Evolutionary conservation across 2,797 vertebrate species (phyloP).

Genomic region (Cyprinodon diabolis): DNA sequence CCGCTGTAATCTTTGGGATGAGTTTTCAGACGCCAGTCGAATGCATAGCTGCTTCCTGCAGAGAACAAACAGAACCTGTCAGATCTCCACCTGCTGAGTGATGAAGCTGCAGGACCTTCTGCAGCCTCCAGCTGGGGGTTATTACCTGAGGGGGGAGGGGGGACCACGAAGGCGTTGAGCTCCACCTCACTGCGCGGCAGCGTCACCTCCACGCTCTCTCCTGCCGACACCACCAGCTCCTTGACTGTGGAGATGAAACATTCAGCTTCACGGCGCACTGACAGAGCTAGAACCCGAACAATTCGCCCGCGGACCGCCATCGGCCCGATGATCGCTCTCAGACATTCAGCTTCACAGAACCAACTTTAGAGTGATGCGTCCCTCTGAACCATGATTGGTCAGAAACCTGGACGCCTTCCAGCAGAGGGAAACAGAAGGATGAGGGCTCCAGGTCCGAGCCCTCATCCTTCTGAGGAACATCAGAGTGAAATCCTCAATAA

Average conservation of each 20-base stretch:
- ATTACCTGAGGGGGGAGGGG: slow-evolving; percentile 81
- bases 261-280: not conserved
- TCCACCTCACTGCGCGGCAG: slow-evolving; percentile 90
- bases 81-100: not conserved
- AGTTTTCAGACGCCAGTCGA: slow-evolving; percentile 93
- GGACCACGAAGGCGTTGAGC: slow-evolving; percentile 93
- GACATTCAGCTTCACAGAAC: too few relatives aligned
- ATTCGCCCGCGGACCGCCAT: too few relatives aligned
- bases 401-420: too few relatives aligned
- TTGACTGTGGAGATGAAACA: slow-evolving; percentile 70
- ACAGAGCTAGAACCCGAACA: not conserved
- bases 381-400: too few relatives aligned
- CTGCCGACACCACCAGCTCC: slow-evolving; percentile 95
- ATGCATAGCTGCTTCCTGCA: slow-evolving; percentile 87
- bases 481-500: too few relatives aligned
- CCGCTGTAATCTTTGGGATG: slow-evolving; percentile 94
- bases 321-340: too few relatives aligned
- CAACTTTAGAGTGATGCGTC: too few relatives aligned
- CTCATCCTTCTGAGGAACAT: too few relatives aligned
- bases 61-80: not conserved
- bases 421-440: too few relatives aligned
- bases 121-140: not conserved
- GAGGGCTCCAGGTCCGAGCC: too few relatives aligned
- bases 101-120: not conserved
- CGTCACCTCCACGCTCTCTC: slow-evolving; percentile 91